phyloP scores from a whole-genome alignment of 1,140 invertebrate species.

The Drosophila kikkawai region DNA sequence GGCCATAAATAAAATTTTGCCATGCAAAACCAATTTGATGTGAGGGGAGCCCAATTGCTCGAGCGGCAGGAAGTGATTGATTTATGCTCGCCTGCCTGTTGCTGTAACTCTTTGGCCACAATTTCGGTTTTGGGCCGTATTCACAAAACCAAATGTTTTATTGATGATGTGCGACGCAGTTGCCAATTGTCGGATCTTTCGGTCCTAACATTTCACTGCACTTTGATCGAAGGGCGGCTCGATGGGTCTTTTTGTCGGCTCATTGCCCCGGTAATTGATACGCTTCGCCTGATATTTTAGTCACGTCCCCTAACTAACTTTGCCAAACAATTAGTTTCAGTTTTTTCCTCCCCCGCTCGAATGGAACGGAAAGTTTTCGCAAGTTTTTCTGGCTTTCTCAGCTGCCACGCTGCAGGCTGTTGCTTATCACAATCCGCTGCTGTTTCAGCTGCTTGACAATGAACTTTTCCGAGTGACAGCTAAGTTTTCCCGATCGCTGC shows the following conservation, averaged over 20 bases:
- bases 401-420: conserved; percentile 42
- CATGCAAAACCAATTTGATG: conserved; percentile 74
- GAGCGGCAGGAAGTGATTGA: conserved; percentile 77
- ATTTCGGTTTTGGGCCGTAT: conserved; percentile 63
- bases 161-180: conserved; percentile 76
- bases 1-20: conserved; percentile 49
- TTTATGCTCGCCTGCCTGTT: conserved; percentile 57
- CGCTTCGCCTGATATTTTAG: conserved; percentile 61
- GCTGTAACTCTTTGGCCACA: conserved; percentile 62
- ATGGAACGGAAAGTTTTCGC: conserved; percentile 45
- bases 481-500: conserved; percentile 37
- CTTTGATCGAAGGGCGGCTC: conserved; percentile 26
- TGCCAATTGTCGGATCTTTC: conserved; percentile 41
- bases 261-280: conserved; percentile 75
- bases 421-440: conserved; percentile 53
- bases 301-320: conserved; percentile 74
- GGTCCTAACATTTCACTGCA: conserved; percentile 6
- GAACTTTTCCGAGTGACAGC: conserved; percentile 51
- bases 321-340: conserved; percentile 76
- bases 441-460: conserved; percentile 34
- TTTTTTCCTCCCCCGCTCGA: conserved; percentile 15
- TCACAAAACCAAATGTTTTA: conserved; percentile 64
- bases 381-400: conserved; percentile 54
- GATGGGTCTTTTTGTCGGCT: conserved; percentile 61
- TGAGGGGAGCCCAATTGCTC: conserved; percentile 53